Conservation (phyloP, 2,888 invertebrate species). For the Sisyra terminalis region DNA sequence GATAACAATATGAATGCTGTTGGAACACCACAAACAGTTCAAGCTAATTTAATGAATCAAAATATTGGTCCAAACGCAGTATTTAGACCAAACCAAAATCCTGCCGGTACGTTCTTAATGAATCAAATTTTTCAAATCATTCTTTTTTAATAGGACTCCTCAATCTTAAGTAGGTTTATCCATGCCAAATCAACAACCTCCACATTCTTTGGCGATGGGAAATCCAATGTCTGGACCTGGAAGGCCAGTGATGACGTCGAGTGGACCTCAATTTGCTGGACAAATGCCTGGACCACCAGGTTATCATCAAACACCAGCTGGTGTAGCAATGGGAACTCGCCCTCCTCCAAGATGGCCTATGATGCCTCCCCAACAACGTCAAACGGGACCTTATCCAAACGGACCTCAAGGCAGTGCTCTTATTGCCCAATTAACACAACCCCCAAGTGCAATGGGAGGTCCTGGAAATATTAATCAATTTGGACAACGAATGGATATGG, state of each 20-base stretch:
- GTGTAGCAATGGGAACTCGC: constrained; percentile 20
- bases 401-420: constrained; percentile 32
- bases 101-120: constrained; percentile 17
- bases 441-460: constrained; percentile 31
- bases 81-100: constrained; percentile 23
- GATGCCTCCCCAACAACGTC: constrained; percentile 38
- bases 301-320: constrained; percentile 22
- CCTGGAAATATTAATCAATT: constrained; percentile 28
- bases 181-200: constrained; percentile 9
- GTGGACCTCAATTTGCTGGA: constrained; percentile 15
- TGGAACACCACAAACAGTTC: constrained; percentile 23
- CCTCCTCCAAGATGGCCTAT: constrained; percentile 45
- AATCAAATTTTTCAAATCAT: too few species aligned
- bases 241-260: constrained; percentile 8
- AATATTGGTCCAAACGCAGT: constrained; percentile 25
- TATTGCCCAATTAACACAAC: constrained; percentile 38
- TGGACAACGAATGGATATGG: constrained; percentile 25
- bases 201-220: constrained; percentile 17
- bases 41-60: constrained; percentile 18
- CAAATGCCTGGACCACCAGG: constrained; percentile 29
- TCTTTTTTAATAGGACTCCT: too few species aligned
- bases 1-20: constrained; percentile 30
- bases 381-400: constrained; percentile 16
- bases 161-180: constrained; percentile 1
- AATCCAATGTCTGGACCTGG: constrained; percentile 11